Evolutionary conservation across 2,113 vertebrate genomes (phyloP), one percentile per base, ranked within the genome.

Genomic region (Brienomyrus brachyistius): DNA sequence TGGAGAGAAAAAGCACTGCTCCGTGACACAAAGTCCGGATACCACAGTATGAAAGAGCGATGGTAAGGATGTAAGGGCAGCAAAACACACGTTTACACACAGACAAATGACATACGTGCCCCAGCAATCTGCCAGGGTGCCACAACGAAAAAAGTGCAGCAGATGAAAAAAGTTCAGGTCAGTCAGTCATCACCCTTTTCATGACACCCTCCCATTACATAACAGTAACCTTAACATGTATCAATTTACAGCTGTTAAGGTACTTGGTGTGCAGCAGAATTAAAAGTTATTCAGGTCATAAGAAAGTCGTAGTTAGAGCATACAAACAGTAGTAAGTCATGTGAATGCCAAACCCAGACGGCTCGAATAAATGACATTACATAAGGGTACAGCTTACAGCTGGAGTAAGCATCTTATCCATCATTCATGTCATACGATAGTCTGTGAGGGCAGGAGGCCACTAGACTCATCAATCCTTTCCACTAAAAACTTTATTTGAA

Each of bases 1-100:
- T 97, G 92, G 86, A 11, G 23, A 90, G 40, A 50, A 31, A 40
- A 47, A 0, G 51, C 3, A 17, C 48, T 4, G 47, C 31, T 35
- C 11, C 5, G n/a, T 66, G 59, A 66, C n/a, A 66, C 59, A 66
- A 66, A 66, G 59, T 66, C 2, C 59, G 19, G 40, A 77, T 52
- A 50, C 9, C 21, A 23, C 31, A 27, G 15, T 47, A 5, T 31
- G 40, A 35, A 52, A 27, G 47, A 45, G 56, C 17, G 21, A 40
- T 19, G 56, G n/a, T 27, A 11, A 66, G 51, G 56, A 45, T 17
- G 40, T 5, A 4, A 15, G 40, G 13, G 35, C 74, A 80, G 27
- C 4, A 35, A 77, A 31, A 17, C 70, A 40, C 70, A 40, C 31
- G 2, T 11, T 11, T 66, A 13, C 31, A 77, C 70, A 19, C 13